These are phyloP conservation scores for Ptychochromis oligacanthus DNA, from an alignment of 2,113 vertebrate genomes.

Conservation along the genomic window DNA sequence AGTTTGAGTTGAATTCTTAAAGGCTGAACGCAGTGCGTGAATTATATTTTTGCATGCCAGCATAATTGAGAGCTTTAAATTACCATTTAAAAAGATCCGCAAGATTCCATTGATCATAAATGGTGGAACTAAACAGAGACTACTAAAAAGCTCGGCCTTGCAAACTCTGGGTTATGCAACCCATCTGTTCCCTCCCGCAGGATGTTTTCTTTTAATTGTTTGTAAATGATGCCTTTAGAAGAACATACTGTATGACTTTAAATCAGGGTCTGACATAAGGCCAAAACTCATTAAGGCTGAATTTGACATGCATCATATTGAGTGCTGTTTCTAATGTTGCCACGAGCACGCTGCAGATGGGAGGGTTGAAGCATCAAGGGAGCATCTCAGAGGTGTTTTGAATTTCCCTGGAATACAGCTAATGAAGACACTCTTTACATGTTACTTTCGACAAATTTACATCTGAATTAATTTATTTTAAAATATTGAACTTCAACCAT, in stretches of 20 bases:
- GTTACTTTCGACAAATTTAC: conserved; percentile 6
- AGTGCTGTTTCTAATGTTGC: conserved; percentile 22
- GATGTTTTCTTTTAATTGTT: conserved; percentile 47
- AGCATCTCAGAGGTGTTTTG: background rate
- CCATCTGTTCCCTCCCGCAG: conserved; percentile 47
- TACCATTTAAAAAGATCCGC: conserved; percentile 31
- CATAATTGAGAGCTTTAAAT: conserved; percentile 18
- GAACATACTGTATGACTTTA: conserved; percentile 39
- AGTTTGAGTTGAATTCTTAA: conserved; percentile 8
- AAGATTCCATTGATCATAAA: conserved; percentile 29
- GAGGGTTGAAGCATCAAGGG: conserved; percentile 8
- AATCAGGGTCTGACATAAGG: conserved; percentile 45
- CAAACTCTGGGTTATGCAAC: conserved; percentile 38
- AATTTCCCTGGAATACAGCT: conserved; percentile 1
- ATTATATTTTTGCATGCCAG: conserved; percentile 12
- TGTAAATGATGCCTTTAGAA: conserved; percentile 41
- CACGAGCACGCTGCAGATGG: conserved; percentile 40
- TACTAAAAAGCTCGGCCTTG: conserved; percentile 2
- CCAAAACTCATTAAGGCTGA: conserved; percentile 49
- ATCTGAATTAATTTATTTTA: background rate
- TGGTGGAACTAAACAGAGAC: conserved; percentile 21
- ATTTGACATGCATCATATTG: conserved; percentile 49
- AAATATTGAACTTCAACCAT: background rate
- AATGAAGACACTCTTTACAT: conserved; percentile 15
- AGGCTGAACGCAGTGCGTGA: background rate